Conservation (phyloP, 2,888 invertebrate species). For the Teleogryllus oceanicus region DNA sequence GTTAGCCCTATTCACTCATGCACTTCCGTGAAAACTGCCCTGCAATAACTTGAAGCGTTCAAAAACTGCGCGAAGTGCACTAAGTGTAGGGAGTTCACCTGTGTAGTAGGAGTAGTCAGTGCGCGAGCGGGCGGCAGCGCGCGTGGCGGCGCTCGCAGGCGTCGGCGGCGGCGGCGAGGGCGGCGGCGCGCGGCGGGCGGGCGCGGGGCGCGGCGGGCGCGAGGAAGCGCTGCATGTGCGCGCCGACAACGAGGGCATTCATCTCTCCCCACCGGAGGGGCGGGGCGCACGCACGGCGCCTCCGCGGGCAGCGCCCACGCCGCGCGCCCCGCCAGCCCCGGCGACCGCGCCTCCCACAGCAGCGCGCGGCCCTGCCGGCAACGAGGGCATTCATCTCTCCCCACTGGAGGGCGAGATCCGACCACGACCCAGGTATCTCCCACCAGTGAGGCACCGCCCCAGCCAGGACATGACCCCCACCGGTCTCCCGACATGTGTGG, state of each 20-base stretch:
- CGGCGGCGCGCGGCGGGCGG: constrained; percentile 39
- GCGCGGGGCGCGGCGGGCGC: constrained; percentile 40
- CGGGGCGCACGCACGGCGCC: constrained; percentile 62
- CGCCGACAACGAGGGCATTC: no score
- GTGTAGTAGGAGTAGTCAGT: not conserved
- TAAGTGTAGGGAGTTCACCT: no score
- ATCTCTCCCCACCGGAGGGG: no score
- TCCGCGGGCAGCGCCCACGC: constrained; percentile 49
- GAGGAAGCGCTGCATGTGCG: constrained; percentile 71
- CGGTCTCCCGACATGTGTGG: no score
- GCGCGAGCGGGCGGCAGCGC: constrained; percentile 44
- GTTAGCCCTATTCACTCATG: no score
- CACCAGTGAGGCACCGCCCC: no score
- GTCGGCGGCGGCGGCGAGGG: constrained; percentile 47
- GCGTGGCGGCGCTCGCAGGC: constrained; percentile 61
- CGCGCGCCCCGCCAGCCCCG: not conserved
- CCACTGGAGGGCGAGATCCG: no score
- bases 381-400: not conserved
- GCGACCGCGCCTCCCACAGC: constrained; percentile 56
- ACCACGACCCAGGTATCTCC: no score
- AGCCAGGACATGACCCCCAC: no score
- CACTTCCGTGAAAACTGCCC: no score
- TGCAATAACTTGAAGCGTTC: no score
- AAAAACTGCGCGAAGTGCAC: no score
- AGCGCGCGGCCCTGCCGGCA: constrained; percentile 56